A percentile compares a stretch with the other conserved stretches of the same genome.
Evolutionary conservation across 2,888 invertebrate genomes (phyloP).

Genomic region (Rugalucina vietnamica): DNA sequence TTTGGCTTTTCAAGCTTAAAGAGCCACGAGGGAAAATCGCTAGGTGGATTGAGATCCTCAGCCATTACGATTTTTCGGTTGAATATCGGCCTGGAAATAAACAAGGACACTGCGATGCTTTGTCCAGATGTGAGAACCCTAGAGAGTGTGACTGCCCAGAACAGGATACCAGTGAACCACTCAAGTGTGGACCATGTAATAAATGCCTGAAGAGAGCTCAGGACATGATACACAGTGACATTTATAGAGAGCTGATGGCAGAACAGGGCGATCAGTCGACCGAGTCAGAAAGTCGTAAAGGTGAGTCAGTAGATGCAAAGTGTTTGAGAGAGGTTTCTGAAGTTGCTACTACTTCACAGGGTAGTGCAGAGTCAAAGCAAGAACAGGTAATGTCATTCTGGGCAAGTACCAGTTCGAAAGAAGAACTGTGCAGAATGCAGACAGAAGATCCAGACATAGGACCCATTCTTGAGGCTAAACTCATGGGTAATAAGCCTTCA

Average conservation of each 20-base stretch:
- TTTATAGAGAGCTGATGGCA: neutral
- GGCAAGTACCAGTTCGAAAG: neutral
- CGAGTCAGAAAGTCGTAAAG: neutral
- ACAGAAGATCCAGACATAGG: neutral
- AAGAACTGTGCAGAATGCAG: neutral
- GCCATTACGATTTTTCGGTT: constrained; percentile 24
- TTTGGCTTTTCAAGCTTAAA: constrained; percentile 19
- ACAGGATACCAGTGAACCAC: constrained; percentile 24
- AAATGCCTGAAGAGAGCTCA: constrained; percentile 26
- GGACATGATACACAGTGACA: neutral
- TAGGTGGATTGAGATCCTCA: constrained; percentile 30
- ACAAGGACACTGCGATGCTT: constrained; percentile 31
- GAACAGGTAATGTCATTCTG: neutral
- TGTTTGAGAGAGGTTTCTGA: neutral
- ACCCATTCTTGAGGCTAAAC: constrained; percentile 1
- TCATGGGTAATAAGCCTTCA: neutral
- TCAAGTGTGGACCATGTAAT: constrained; percentile 25
- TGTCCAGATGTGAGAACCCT: constrained; percentile 32
- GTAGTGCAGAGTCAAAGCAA: neutral
- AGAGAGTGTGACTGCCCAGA: constrained; percentile 19
- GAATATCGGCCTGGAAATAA: constrained; percentile 33
- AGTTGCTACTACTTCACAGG: neutral
- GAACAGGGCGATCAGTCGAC: neutral
- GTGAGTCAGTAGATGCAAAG: neutral
- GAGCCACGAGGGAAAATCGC: constrained; percentile 29